phyloP scores from a whole-genome alignment of 2,888 invertebrate genomes.

The Lepidochitona cinerea region DNA sequence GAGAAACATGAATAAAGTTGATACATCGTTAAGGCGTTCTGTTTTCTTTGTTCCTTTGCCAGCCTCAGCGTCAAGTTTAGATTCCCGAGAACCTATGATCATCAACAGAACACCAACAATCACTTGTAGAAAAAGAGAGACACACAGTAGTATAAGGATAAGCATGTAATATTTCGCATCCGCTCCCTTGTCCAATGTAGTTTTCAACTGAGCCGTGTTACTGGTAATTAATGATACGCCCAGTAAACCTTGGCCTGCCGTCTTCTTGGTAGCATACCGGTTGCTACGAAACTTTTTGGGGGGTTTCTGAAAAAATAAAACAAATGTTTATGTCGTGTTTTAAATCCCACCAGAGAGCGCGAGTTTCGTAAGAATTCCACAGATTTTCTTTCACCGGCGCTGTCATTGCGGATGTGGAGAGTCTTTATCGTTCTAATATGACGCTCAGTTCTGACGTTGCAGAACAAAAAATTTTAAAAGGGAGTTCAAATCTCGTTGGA shows the following conservation, averaged over 20 bases:
- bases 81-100: not conserved
- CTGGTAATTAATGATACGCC: not conserved
- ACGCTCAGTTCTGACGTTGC: no score
- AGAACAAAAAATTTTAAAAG: no score
- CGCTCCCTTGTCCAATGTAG: not conserved
- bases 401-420: no score
- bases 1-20: not conserved
- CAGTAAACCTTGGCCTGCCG: not conserved
- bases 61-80: not conserved
- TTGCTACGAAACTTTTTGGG: not conserved
- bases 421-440: no score
- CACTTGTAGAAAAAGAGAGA: not conserved
- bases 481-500: no score
- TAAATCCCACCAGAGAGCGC: no score
- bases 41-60: not conserved
- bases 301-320: no score
- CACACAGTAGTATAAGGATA: not conserved
- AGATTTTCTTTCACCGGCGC: no score
- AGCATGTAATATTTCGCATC: not conserved
- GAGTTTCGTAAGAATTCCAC: no score
- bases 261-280: not conserved
- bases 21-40: not conserved
- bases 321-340: no score
- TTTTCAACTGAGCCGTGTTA: not conserved
- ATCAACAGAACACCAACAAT: not conserved